These are phyloP conservation scores for Cathartes aura DNA, from an alignment of 2,113 vertebrate species.

Conservation along the genomic window DNA sequence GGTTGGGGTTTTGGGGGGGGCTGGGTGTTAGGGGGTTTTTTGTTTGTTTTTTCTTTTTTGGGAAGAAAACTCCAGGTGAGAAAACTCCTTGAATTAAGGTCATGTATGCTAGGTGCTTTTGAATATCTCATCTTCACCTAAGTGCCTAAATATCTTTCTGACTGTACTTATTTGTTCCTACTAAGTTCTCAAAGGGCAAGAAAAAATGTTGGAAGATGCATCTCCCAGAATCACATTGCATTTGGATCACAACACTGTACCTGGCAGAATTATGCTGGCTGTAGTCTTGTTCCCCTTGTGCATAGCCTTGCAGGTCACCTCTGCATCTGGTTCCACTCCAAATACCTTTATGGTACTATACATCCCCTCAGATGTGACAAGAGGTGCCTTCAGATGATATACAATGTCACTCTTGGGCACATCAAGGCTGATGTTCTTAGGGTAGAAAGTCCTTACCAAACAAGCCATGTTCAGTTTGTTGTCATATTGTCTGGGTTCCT, in stretches of 20 bases:
- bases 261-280: background rate
- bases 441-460: conserved; percentile 71
- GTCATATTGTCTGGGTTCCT: background rate
- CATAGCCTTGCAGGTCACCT: conserved; percentile 41
- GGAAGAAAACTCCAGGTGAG: background rate
- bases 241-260: background rate
- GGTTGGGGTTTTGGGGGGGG: no score
- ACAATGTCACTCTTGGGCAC: background rate
- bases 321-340: background rate
- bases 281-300: background rate
- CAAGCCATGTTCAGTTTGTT: conserved; percentile 48
- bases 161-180: background rate
- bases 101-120: background rate
- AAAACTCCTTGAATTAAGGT: background rate
- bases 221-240: fast-evolving
- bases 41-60: background rate
- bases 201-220: background rate
- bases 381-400: background rate
- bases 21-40: no score
- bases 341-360: conserved; percentile 66
- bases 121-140: background rate
- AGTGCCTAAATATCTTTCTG: background rate
- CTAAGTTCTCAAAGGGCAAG: background rate
- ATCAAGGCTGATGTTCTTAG: conserved; percentile 45
- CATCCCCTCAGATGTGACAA: conserved; percentile 33